Evolutionary conservation across 1,140 invertebrate species (phyloP).

Genomic region (Venturia canescens): DNA sequence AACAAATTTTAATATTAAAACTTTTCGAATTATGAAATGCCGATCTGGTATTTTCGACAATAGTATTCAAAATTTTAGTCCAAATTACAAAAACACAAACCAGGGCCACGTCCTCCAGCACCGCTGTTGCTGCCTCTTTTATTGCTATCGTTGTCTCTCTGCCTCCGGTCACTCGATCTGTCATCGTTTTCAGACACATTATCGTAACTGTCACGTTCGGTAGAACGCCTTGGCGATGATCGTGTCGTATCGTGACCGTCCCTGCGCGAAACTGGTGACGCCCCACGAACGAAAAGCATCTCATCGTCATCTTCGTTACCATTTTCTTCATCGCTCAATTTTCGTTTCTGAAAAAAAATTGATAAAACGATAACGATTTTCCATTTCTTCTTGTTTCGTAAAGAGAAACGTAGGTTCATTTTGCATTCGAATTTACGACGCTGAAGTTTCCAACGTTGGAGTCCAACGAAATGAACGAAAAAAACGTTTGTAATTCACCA

Average conservation of each 20-base stretch:
- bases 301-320: conserved; percentile 86
- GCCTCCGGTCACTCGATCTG: conserved; percentile 64
- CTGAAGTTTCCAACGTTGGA: too few species aligned
- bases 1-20: too few species aligned
- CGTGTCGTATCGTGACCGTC: conserved; percentile 66
- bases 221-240: conserved; percentile 61
- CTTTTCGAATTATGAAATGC: too few species aligned
- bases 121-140: conserved; percentile 66
- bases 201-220: conserved; percentile 71
- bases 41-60: too few species aligned
- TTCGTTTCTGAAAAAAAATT: conserved; percentile 65
- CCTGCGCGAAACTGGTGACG: conserved; percentile 73
- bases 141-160: conserved; percentile 67
- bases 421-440: too few species aligned
- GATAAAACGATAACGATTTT: conserved; percentile 6
- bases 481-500: too few species aligned
- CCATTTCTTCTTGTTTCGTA: not conserved
- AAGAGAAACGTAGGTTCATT: too few species aligned
- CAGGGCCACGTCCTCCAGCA: conserved; percentile 44
- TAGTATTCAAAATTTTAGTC: too few species aligned
- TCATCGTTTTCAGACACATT: conserved; percentile 70
- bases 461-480: too few species aligned
- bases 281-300: conserved; percentile 87
- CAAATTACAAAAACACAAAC: not conserved
- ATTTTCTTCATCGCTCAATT: conserved; percentile 74